These are phyloP conservation scores for Oncorhynchus kisutch DNA, from an alignment of 2,113 vertebrate species.

Conservation along the genomic window DNA sequence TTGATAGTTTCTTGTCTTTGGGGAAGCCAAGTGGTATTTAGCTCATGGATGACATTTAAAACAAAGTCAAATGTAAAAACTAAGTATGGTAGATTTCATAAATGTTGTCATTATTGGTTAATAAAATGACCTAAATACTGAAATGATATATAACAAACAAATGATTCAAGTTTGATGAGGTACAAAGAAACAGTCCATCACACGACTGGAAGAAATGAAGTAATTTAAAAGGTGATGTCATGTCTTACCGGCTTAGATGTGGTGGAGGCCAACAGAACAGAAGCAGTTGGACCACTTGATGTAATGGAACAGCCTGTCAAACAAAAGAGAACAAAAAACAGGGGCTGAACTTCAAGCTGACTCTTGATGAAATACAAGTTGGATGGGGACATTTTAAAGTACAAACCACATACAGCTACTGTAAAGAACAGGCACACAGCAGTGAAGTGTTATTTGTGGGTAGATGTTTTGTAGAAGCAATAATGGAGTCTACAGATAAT, in stretches of 20 bases:
- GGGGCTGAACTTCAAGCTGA: neutral
- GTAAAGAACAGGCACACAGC: slow-evolving; percentile 1
- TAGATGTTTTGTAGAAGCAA: neutral
- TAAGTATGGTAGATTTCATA: neutral
- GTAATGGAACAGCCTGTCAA: slow-evolving; percentile 43
- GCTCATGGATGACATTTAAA: too few species aligned
- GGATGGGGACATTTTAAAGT: neutral
- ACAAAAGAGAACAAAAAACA: slow-evolving; percentile 36
- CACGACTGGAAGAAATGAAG: too few species aligned
- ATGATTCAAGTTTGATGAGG: neutral
- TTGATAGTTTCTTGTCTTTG: too few species aligned
- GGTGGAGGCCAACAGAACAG: slow-evolving; percentile 25
- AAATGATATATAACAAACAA: neutral
- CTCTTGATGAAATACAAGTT: slow-evolving; percentile 27
- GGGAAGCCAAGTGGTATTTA: neutral
- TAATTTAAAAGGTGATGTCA: neutral
- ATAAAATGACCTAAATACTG: neutral
- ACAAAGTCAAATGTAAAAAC: too few species aligned
- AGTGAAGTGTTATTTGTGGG: neutral
- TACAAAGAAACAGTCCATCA: too few species aligned
- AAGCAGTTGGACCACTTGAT: slow-evolving; percentile 17
- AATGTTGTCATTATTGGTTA: neutral
- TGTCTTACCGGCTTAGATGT: slow-evolving; percentile 44
- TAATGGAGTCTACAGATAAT: too few species aligned
- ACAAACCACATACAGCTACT: neutral